Percentiles rank a stretch among this genome's conserved stretches.
Conservation (phyloP, 1,140 invertebrate species). For the Drosophila obscura region DNA sequence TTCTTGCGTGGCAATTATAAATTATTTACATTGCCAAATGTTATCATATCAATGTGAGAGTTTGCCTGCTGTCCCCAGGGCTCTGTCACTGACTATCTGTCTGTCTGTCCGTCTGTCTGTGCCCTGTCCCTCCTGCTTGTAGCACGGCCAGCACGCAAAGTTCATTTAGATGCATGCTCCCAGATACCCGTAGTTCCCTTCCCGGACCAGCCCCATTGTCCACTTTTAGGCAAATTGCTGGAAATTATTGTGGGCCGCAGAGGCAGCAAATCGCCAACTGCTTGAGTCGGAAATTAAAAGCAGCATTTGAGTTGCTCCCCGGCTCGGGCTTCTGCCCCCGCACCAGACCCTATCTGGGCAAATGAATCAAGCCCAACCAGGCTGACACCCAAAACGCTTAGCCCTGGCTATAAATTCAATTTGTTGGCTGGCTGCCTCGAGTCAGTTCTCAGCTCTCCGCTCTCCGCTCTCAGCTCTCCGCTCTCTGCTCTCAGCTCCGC, state of each 20-base stretch:
- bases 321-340: not conserved
- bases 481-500: not conserved
- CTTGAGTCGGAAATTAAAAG: conserved; percentile 77
- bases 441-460: conserved; percentile 31
- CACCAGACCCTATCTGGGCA: conserved; percentile 56
- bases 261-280: conserved; percentile 60
- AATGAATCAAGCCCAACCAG: conserved; percentile 70
- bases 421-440: conserved; percentile 63
- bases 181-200: conserved; percentile 49
- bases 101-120: not conserved
- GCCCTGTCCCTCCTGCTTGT: not conserved
- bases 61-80: conserved; percentile 31
- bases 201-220: conserved; percentile 37
- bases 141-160: conserved; percentile 60
- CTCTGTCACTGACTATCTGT: conserved; percentile 17
- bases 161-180: conserved; percentile 79
- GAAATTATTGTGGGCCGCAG: conserved; percentile 42
- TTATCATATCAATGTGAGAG: conserved; percentile 60
- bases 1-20: conserved; percentile 73
- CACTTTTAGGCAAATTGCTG: conserved; percentile 79
- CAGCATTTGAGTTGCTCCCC: conserved; percentile 63
- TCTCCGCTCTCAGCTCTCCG: not conserved
- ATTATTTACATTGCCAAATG: conserved; percentile 62
- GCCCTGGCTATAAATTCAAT: conserved; percentile 77
- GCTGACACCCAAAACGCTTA: conserved; percentile 51